phyloP scores from a whole-genome alignment of 2,113 vertebrate species.

The Coregonus clupeaformis region DNA sequence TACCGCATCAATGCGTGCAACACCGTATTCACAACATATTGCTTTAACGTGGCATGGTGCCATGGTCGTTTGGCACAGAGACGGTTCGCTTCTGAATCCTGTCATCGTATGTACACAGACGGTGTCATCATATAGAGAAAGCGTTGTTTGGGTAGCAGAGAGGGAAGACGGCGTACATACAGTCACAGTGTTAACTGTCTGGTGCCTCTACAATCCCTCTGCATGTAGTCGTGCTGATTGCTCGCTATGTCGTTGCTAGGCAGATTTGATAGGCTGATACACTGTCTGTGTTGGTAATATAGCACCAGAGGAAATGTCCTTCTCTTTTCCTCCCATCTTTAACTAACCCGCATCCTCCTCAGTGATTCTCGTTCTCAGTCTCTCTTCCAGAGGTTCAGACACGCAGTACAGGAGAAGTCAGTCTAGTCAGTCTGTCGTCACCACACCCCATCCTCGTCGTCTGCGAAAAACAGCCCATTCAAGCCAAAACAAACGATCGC shows the following conservation, averaged over 20 bases:
- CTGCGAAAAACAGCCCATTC: constrained; percentile 8
- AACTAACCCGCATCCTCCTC: not conserved
- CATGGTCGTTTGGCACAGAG: constrained; percentile 13
- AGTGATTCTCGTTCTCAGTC: constrained; percentile 22
- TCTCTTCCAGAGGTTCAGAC: constrained; percentile 32
- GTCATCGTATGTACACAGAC: not conserved
- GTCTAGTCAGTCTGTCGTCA: not conserved
- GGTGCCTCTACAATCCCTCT: not conserved
- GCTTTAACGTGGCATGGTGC: constrained; percentile 8
- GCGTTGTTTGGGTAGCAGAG: no score
- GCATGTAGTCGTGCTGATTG: not conserved
- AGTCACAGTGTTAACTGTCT: constrained; percentile 22
- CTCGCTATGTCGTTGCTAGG: constrained; percentile 49
- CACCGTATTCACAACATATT: constrained; percentile 23
- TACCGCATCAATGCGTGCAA: not conserved
- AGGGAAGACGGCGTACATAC: no score
- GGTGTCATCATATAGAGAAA: no score
- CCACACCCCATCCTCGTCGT: constrained; percentile 4
- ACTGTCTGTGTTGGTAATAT: not conserved
- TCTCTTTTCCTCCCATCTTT: not conserved
- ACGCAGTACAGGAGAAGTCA: not conserved
- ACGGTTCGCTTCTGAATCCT: not conserved
- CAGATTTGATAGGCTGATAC: constrained; percentile 39
- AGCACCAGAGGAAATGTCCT: not conserved
- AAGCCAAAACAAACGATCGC: constrained; percentile 51